Evolutionary conservation across 2,888 invertebrate genomes (phyloP).

Genomic region (Drepanosiphum platanoidis): DNA sequence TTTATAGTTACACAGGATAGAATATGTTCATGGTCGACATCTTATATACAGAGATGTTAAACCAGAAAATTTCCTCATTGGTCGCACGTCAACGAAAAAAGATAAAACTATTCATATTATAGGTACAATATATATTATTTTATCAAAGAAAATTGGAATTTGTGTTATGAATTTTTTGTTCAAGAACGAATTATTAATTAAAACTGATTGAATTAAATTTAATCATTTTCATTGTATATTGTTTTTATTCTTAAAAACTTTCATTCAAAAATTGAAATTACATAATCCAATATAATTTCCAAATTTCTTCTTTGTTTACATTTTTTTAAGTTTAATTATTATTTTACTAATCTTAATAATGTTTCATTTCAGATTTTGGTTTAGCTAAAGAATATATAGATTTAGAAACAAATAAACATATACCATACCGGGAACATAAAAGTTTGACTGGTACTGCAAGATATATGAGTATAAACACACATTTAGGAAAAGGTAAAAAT

Average conservation of each 20-base stretch:
- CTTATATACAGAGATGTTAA: constrained; percentile 99
- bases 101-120: constrained; percentile 99
- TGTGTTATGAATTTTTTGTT: not conserved
- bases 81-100: constrained; percentile 95
- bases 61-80: constrained; percentile 99
- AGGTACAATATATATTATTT: constrained; percentile 69
- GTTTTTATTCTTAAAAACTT: not conserved
- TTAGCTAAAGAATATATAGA: constrained; percentile 99
- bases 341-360: constrained; percentile 53
- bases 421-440: constrained; percentile 99
- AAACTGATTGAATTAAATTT: not conserved
- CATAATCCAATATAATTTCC: constrained; percentile 3
- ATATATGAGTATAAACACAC: constrained; percentile 99
- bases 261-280: not conserved
- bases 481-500: constrained; percentile 90
- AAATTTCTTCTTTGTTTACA: constrained; percentile 25
- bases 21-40: constrained; percentile 99
- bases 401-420: constrained; percentile 99
- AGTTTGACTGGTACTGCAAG: constrained; percentile 99
- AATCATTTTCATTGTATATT: not conserved
- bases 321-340: constrained; percentile 35
- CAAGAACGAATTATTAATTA: no score
- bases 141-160: not conserved
- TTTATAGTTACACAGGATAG: constrained; percentile 96
- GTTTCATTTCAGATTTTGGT: constrained; percentile 88